phyloP scores from a whole-genome alignment of 2,888 invertebrate species.

The Stenurella melanura region DNA sequence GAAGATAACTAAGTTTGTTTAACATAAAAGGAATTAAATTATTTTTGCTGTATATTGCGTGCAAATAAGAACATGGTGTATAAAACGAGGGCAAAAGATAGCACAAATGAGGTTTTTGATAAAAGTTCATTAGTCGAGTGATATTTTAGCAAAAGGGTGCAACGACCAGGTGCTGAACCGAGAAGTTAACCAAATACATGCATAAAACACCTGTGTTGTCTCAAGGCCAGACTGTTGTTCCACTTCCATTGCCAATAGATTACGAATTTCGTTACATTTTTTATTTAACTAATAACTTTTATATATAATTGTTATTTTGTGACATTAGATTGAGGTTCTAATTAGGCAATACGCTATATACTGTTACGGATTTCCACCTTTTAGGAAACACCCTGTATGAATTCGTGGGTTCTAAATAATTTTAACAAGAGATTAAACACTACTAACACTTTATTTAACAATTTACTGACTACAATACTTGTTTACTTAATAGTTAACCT shows the following conservation, averaged over 20 bases:
- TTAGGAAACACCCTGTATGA: too few species aligned
- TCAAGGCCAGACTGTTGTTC: constrained; percentile 30
- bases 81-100: constrained; percentile 5
- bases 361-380: too few species aligned
- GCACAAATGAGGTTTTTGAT: constrained; percentile 32
- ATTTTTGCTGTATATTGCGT: neutral
- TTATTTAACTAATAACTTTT: neutral
- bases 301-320: constrained; percentile 8
- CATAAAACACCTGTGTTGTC: constrained; percentile 38
- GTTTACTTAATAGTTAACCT: too few species aligned
- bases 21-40: neutral
- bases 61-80: neutral
- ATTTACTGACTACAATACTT: too few species aligned
- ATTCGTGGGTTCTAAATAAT: too few species aligned
- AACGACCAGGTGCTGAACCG: constrained; percentile 41
- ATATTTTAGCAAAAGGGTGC: constrained; percentile 39
- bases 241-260: neutral
- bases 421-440: too few species aligned
- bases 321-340: neutral
- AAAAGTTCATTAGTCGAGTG: constrained; percentile 35
- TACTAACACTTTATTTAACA: too few species aligned
- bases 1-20: neutral
- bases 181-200: constrained; percentile 39
- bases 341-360: neutral
- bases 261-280: constrained; percentile 5